Percentiles rank a stretch among this genome's conserved stretches.
Evolutionary conservation across 1,140 invertebrate genomes (phyloP).

Genomic region (Odontomachus brunneus): DNA sequence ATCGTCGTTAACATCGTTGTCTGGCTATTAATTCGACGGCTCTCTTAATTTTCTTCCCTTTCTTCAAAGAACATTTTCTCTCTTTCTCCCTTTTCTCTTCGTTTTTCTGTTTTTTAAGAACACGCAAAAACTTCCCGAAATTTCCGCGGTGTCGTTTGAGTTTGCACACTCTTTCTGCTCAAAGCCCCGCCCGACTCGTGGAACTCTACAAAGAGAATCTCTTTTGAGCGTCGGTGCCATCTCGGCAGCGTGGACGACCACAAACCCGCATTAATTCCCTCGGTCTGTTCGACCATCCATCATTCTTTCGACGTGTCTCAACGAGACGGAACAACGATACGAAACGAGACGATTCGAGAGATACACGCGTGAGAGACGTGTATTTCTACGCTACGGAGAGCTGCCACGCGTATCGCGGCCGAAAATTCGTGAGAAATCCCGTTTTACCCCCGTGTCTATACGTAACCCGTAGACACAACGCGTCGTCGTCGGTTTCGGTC

Average conservation of each 20-base stretch:
- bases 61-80: neutral
- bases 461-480: neutral
- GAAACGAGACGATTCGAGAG: conserved; percentile 27
- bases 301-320: neutral
- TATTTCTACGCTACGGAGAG: neutral
- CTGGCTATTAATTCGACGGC: neutral
- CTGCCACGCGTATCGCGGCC: conserved; percentile 26
- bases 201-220: neutral
- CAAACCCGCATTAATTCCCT: conserved; percentile 38
- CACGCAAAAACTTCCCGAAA: neutral
- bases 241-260: neutral
- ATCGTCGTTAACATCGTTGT: neutral
- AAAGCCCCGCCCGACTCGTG: neutral
- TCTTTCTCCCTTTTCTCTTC: neutral
- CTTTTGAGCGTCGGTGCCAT: neutral
- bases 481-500: conserved; percentile 48
- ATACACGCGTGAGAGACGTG: conserved; percentile 18
- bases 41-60: neutral
- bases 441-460: neutral
- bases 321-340: neutral
- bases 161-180: neutral
- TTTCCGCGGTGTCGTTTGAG: neutral
- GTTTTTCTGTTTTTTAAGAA: neutral
- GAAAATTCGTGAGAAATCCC: conserved; percentile 47
- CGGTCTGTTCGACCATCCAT: conserved; percentile 20